Base-by-base conservation (phyloP, 1,140 invertebrate species). In the Polyergus mexicanus region DNA sequence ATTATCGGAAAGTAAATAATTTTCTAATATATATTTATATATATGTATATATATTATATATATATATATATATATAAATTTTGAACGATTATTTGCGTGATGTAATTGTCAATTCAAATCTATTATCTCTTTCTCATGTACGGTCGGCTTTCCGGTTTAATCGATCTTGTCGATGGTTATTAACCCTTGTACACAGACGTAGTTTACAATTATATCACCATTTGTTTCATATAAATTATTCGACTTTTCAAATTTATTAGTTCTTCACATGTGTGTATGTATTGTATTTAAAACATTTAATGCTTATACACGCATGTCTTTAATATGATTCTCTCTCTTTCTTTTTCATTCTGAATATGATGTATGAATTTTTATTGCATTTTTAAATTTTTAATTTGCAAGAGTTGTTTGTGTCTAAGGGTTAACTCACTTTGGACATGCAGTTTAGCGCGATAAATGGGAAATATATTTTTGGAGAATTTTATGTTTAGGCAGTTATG, bases 401-500 rank as follows among this genome's bases (percentile, higher is more conserved):
- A 19, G 28, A 47, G 0, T 13, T 32, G 16, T 80, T 54, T 69
- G 76, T 69, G 41, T 80, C 28, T 80, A 80, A 80, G 76, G 28
- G 62, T 51, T 78, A 41, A 25, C 41, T 62, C 28, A 22, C 38
- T 75, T 75, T 41, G 25, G 11, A 56, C 47, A 22, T 69, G 47
- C 16, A 47, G 16, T 51, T 63, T 41, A 32, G 10, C 58, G 4
- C 22, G 28, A 69, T 28, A 32, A 77, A 83, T 35, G 66, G 77
- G 74, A 69, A 76, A 78, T 89, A 89, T 89, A 89, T 89, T 89
- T 89, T 89, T 89, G 71, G 58, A 89, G 58, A 86, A 51, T 74
- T 86, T 89, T 84, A 74, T 86, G 83, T 88, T 88, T 75, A 3
- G 44, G 44, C 51, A 22, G 11, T 88, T 62, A 51, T 66, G 51